These are phyloP conservation scores for Lagopus muta DNA, from an alignment of 2,113 vertebrate genomes.

Conservation along the genomic window DNA sequence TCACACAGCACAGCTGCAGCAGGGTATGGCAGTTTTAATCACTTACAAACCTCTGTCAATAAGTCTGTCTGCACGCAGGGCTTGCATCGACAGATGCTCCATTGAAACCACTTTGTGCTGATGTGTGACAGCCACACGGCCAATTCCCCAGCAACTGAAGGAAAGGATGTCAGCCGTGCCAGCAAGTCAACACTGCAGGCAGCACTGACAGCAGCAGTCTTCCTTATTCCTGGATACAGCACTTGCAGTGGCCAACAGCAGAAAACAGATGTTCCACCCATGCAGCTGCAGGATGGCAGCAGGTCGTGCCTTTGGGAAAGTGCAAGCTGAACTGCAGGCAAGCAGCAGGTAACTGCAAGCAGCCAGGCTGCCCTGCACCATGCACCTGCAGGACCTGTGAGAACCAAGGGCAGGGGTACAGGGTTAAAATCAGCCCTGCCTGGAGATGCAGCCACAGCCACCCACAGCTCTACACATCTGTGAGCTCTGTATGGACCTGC, in stretches of 20 bases:
- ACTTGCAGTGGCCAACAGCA: background rate
- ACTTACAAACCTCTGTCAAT: background rate
- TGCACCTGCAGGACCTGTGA: background rate
- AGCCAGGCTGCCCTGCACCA: background rate
- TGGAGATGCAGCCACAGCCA: background rate
- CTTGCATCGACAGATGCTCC: background rate
- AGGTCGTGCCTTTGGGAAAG: background rate
- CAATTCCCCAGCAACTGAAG: background rate
- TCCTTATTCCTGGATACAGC: background rate
- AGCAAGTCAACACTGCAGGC: background rate
- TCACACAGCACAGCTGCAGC: background rate
- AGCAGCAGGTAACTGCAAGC: background rate
- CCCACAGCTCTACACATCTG: background rate
- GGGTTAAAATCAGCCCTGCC: background rate
- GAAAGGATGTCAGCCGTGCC: background rate
- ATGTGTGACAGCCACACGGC: fast-evolving
- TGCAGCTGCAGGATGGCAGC: background rate
- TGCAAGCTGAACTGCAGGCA: background rate
- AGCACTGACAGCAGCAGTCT: background rate
- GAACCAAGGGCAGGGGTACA: background rate
- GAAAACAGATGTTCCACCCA: background rate
- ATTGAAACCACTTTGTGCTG: background rate
- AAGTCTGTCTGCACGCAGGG: background rate
- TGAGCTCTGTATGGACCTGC: background rate
- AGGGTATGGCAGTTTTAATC: fast-evolving